Evolutionary conservation across 2,797 vertebrate species (phyloP).

Genomic region (Phrynocephalus forsythii): DNA sequence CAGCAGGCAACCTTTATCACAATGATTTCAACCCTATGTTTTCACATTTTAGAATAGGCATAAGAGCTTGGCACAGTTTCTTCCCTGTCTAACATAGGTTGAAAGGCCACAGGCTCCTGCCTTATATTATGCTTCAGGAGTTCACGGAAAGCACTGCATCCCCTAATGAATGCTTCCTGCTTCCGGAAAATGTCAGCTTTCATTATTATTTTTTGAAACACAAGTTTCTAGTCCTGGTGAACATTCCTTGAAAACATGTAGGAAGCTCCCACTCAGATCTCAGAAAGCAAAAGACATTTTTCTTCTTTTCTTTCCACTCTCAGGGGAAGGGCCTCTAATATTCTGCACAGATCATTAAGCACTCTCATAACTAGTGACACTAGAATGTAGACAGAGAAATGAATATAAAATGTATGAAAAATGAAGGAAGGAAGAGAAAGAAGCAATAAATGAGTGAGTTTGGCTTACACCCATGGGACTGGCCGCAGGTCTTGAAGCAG

Average conservation of each 20-base stretch:
- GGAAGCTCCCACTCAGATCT: background rate
- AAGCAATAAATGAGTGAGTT: background rate
- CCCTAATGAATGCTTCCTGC: background rate
- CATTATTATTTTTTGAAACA: background rate
- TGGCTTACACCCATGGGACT: no score
- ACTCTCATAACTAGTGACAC: background rate
- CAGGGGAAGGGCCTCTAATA: no score
- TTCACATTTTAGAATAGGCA: background rate
- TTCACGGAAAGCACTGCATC: background rate
- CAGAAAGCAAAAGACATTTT: background rate
- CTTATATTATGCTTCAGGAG: background rate
- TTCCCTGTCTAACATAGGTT: background rate
- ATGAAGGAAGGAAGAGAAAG: background rate
- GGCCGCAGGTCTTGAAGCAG: background rate
- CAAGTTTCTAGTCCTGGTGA: background rate
- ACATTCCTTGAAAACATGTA: background rate
- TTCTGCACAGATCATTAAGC: background rate
- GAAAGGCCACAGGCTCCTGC: background rate
- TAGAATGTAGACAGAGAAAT: background rate
- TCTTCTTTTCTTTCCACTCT: background rate
- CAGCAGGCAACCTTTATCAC: background rate
- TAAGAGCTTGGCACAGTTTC: background rate
- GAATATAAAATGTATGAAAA: background rate
- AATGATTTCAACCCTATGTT: background rate
- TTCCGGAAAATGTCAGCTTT: background rate